Percentiles rank a stretch among this genome's conserved stretches.
These are phyloP conservation scores for Coelopa pilipes DNA, from an alignment of 2,888 invertebrate species.

Conservation along the genomic window DNA sequence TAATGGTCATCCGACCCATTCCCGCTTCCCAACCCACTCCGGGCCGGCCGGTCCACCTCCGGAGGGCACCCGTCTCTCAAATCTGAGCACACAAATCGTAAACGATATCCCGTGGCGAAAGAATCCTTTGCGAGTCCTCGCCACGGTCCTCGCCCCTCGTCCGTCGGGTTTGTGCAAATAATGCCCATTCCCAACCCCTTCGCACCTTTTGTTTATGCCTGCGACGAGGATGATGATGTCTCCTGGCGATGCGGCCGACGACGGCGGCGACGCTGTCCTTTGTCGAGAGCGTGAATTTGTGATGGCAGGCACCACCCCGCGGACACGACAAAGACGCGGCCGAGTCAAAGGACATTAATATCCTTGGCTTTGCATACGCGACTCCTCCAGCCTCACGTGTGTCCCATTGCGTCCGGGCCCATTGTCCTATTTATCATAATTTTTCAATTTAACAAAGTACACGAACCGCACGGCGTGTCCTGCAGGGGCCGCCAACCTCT, in stretches of 20 bases:
- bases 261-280: slow-evolving; percentile 33
- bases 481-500: slow-evolving; percentile 29
- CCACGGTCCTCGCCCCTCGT: slow-evolving; percentile 19
- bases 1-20: slow-evolving; percentile 53
- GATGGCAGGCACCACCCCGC: slow-evolving; percentile 31
- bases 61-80: slow-evolving; percentile 27
- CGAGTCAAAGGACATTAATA: slow-evolving; percentile 46
- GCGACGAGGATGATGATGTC: slow-evolving; percentile 34
- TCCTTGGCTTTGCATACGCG: slow-evolving; percentile 36
- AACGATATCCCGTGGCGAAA: slow-evolving; percentile 66
- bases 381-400: slow-evolving; percentile 9
- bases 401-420: slow-evolving; percentile 36
- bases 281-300: slow-evolving; percentile 22
- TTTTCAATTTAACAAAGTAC: slow-evolving; percentile 63
- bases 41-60: slow-evolving; percentile 27
- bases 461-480: slow-evolving; percentile 37
- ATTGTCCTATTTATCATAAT: slow-evolving; percentile 65
- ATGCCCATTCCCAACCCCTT: slow-evolving; percentile 47
- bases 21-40: neutral
- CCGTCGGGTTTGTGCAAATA: slow-evolving; percentile 39
- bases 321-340: slow-evolving; percentile 8
- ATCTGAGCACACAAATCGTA: slow-evolving; percentile 54
- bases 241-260: neutral
- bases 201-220: slow-evolving; percentile 40
- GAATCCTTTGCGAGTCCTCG: slow-evolving; percentile 51